A percentile compares a stretch with the other conserved stretches of the same genome.
Conservation (phyloP, 2,797 vertebrate genomes). For the Coranthus polyacanthus region DNA sequence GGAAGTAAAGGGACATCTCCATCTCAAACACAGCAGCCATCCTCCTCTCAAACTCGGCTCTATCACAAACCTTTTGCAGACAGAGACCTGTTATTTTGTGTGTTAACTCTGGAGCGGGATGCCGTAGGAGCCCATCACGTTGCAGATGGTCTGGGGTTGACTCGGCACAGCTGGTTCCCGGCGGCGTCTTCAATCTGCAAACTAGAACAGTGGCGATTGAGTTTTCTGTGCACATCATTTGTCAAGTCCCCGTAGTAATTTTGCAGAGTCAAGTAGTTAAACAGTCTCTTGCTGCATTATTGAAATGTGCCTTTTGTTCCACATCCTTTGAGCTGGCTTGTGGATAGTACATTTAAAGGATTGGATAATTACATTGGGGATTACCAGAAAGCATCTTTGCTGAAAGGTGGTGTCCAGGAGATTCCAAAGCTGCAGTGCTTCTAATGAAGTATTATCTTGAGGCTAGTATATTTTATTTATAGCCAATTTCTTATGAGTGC, state of each 20-base stretch:
- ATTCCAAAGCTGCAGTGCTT: slow-evolving; percentile 3
- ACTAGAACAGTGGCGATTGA: slow-evolving; percentile 45
- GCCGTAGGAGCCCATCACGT: slow-evolving; percentile 26
- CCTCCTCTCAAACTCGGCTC: neutral
- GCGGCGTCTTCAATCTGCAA: slow-evolving; percentile 51
- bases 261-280: slow-evolving; percentile 54
- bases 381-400: slow-evolving; percentile 13
- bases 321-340: slow-evolving; percentile 16
- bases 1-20: neutral
- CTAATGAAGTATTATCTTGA: slow-evolving; percentile 18
- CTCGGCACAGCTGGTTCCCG: slow-evolving; percentile 58
- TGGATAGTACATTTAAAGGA: slow-evolving; percentile 35
- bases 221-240: slow-evolving; percentile 58
- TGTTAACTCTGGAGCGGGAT: slow-evolving; percentile 18
- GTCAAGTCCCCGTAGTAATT: slow-evolving; percentile 39
- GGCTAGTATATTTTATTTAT: slow-evolving; percentile 15
- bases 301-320: slow-evolving; percentile 59
- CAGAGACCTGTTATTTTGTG: slow-evolving; percentile 7
- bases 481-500: neutral
- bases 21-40: neutral
- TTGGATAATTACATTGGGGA: slow-evolving; percentile 28
- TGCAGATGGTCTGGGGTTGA: slow-evolving; percentile 57
- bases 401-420: slow-evolving; percentile 30
- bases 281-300: slow-evolving; percentile 49
- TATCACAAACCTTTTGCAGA: slow-evolving; percentile 17